Conservation (phyloP, 2,888 invertebrate species). For the Thyatira batis region DNA sequence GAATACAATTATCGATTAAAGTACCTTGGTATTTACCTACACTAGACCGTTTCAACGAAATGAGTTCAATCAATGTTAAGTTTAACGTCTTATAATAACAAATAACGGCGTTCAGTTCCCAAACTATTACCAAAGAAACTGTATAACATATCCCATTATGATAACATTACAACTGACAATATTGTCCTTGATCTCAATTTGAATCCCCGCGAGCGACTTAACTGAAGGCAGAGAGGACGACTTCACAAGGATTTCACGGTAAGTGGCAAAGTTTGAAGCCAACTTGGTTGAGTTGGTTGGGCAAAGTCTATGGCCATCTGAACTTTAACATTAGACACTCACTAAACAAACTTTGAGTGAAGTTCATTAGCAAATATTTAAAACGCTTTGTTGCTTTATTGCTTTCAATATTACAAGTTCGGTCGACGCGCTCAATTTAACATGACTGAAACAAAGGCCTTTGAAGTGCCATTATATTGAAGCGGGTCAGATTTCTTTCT, state of each 20-base stretch:
- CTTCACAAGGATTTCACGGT: conserved; percentile 25
- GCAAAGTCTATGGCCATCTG: conserved; percentile 20
- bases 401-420: conserved; percentile 28
- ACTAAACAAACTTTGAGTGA: conserved; percentile 35
- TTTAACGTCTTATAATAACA: too few relatives aligned
- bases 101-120: not conserved
- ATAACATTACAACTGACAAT: not conserved
- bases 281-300: conserved; percentile 14
- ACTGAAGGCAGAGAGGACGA: conserved; percentile 2
- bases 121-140: not conserved
- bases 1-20: too few relatives aligned
- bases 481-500: not conserved
- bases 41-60: not conserved
- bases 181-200: not conserved
- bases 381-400: conserved; percentile 49
- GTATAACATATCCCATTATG: not conserved
- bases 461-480: conserved; percentile 15
- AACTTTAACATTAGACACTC: conserved; percentile 54
- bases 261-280: conserved; percentile 28
- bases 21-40: too few relatives aligned
- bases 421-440: conserved; percentile 19
- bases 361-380: conserved; percentile 59
- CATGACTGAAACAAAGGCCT: conserved; percentile 16
- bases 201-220: not conserved
- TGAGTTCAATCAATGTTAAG: too few relatives aligned